A percentile compares a stretch with the other conserved stretches of the same genome.
Evolutionary conservation across 2,888 invertebrate genomes (phyloP).

Genomic region (Agonopterix arenella): DNA sequence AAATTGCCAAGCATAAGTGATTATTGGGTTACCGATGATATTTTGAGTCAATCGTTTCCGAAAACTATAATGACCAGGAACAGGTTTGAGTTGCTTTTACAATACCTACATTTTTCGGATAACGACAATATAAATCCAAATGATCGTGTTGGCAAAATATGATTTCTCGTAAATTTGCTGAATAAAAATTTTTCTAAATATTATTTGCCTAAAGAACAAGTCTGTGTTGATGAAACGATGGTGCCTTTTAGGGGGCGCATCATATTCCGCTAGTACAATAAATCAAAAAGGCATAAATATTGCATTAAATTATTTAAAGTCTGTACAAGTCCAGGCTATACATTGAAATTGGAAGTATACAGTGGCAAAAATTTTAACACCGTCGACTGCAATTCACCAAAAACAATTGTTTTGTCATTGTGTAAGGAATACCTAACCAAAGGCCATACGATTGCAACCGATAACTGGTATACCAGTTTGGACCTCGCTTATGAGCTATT

Average conservation of each 20-base stretch:
- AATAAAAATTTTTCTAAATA: constrained; percentile 8
- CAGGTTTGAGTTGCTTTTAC: too few species aligned
- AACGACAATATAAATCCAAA: too few species aligned
- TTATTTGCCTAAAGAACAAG: constrained; percentile 8
- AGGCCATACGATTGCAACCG: constrained; percentile 27
- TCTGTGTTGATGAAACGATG: constrained; percentile 16
- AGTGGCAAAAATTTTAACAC: constrained; percentile 26
- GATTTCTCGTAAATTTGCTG: too few species aligned
- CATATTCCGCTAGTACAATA: constrained; percentile 17
- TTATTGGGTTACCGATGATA: too few species aligned
- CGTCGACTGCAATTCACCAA: constrained; percentile 23
- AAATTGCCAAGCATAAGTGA: too few species aligned
- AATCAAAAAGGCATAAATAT: constrained; percentile 18
- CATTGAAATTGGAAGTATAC: constrained; percentile 23
- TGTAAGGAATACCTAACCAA: constrained; percentile 22
- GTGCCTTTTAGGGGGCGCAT: constrained; percentile 17
- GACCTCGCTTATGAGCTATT: constrained; percentile 27
- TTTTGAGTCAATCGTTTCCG: too few species aligned
- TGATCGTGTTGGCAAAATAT: too few species aligned
- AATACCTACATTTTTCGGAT: too few species aligned
- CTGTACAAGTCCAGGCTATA: constrained; percentile 27
- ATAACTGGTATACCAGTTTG: constrained; percentile 34
- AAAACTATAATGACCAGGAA: too few species aligned
- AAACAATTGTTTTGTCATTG: constrained; percentile 23
- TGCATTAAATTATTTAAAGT: constrained; percentile 31